Evolutionary conservation across 30 jellyfish, hydroid and myxozoan genomes (phyloP), one percentile per base, ranked within the genome.

Genomic region (Pseudorhiza aurosa): DNA sequence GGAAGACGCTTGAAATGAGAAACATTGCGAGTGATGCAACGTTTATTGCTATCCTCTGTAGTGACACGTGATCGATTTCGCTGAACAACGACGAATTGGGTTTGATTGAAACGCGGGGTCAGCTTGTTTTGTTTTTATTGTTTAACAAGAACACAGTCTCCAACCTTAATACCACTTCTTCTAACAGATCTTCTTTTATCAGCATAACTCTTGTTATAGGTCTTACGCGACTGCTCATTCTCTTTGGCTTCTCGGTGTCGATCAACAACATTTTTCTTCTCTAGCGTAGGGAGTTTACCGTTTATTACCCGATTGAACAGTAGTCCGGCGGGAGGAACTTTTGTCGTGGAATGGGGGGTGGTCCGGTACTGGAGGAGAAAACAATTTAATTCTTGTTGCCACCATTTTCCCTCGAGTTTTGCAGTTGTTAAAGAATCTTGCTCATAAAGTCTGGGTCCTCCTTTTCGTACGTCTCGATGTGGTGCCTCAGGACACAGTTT

Each of bases 401-500:
- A 68, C 35, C 27, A 29, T 12, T n/a, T 81, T 21, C 50, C 40
- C 33, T 81, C 93, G 15, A 4, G n/a, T 18, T 33, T 0, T 8
- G 87, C 74, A 30, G 87, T 68, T 31, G n/a, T n/a, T n/a, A n/a
- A n/a, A n/a, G n/a, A n/a, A n/a, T n/a, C n/a, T n/a, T n/a, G n/a
- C n/a, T n/a, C 3, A 42, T 73, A 60, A 77, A 60, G 1, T 43
- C 58, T 24, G 89, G 73, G 71, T 77, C 89, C 21, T 17, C 50
- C 24, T 42, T 58, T 46, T 15, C 7, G 33, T 22, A 77, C 63
- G 12, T 59, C 3, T 35, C 62, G 14, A 77, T 27, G 63, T 77
- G 89, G 47, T 77, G 60, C 43, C 89, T 33, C 1, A 77, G 22
- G 2, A 77, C 89, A 17, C 81, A 75, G 51, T 77, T 77, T 22